Evolutionary conservation across 2,113 vertebrate species (phyloP).

Genomic region (Microcebus murinus): DNA sequence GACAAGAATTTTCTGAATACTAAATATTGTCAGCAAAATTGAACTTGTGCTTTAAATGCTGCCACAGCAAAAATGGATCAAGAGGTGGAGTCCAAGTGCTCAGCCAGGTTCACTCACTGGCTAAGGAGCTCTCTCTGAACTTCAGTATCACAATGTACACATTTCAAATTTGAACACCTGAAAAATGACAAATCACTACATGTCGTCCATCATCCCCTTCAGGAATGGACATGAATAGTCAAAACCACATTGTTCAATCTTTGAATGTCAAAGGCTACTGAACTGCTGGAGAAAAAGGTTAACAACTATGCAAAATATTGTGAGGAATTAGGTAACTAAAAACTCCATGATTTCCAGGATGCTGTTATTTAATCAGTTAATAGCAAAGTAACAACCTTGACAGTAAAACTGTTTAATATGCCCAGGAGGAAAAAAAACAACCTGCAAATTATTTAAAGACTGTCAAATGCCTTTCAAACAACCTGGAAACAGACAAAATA

Average conservation of each 20-base stretch:
- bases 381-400: conserved; percentile 45
- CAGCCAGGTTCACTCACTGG: background rate
- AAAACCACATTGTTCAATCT: background rate
- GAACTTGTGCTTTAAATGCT: background rate
- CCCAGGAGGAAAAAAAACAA: background rate
- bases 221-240: background rate
- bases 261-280: background rate
- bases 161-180: background rate
- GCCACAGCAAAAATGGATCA: background rate
- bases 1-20: conserved; percentile 13
- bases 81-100: background rate
- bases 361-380: conserved; percentile 19
- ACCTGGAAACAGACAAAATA: background rate
- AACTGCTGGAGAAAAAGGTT: background rate
- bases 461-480: conserved; percentile 18
- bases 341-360: background rate
- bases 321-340: background rate
- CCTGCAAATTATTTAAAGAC: background rate
- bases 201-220: background rate
- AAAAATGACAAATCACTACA: background rate
- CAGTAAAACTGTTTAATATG: conserved; percentile 8
- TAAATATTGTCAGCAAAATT: background rate
- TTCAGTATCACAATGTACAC: background rate
- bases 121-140: background rate
- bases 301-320: background rate